Evolutionary conservation across 1,140 invertebrate species (phyloP), one percentile per base, ranked within the genome.

Genomic region (Drepana arcuata): DNA sequence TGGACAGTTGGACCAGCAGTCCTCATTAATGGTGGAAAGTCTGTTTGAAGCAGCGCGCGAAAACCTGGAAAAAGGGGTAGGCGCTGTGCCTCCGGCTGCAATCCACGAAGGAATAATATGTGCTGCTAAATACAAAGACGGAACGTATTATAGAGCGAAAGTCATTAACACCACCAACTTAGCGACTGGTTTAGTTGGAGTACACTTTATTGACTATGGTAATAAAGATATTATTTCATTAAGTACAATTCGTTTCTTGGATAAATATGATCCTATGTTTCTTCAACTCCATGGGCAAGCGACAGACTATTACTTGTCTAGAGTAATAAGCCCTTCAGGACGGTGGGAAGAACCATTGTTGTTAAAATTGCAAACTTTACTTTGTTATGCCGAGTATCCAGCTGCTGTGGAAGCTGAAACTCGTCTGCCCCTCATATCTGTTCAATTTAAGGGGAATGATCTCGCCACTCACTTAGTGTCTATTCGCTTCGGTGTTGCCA

Each of bases 131-230:
- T 89, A 88, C 59, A 85, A 85, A 66, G 88, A 89, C 63, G 85
- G 85, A 14, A 79, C 71, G 4, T 91, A 88, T 67, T 90, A 88
- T 49, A 77, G 90, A 48, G 88, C 87, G 1, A 85, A 83, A 67
- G 80, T 91, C 32, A 74, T 73, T 25, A 86, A 69, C 34, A 66
- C 71, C 2, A 63, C 65, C 5, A 67, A 81, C 41, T 34, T 84
- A 9, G 41, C 67, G 1, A 82, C 83, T 31, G 79, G 83, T 10
- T 62, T 79, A 27, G 80, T 89, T 10, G 65, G 85, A 41, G 86
- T 92, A 2, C 85, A 88, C 23, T 90, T 92, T 35, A 82, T 92
- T 2, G 91, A 93, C 67, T 92, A 89, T 61, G 91, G 91, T 36
- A 90, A 90, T 41, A 77, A 75, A 31, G 87, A 88, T 42, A 55